phyloP scores from a whole-genome alignment of 1,140 invertebrate species.

The Microvelia longipes region DNA sequence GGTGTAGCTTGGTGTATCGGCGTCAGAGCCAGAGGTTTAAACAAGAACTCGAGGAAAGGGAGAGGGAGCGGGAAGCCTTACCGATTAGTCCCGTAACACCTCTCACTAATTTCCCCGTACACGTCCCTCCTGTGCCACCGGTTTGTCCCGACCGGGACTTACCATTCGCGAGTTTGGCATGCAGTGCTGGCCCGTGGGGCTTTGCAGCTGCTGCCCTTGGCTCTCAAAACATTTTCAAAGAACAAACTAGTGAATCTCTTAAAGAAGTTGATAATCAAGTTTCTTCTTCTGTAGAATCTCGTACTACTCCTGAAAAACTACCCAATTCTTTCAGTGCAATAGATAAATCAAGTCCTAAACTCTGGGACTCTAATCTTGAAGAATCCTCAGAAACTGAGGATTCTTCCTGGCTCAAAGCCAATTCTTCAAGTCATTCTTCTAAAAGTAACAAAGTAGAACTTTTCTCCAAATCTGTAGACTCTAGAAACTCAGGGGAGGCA shows the following conservation, averaged over 20 bases:
- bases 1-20: slow-evolving; percentile 51
- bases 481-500: too few species aligned
- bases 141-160: slow-evolving; percentile 21
- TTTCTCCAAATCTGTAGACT: too few species aligned
- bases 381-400: too few species aligned
- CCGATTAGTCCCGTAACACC: slow-evolving; percentile 18
- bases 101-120: slow-evolving; percentile 21
- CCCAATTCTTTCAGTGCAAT: neutral
- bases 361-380: too few species aligned
- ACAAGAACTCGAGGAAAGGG: slow-evolving; percentile 22
- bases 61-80: slow-evolving; percentile 22
- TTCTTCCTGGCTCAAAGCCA: too few species aligned
- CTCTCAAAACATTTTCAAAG: neutral
- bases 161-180: slow-evolving; percentile 14
- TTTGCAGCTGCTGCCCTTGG: slow-evolving; percentile 42
- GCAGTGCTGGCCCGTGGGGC: slow-evolving; percentile 47
- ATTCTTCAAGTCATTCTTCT: too few species aligned
- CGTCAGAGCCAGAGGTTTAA: slow-evolving; percentile 25
- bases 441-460: too few species aligned
- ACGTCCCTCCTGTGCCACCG: slow-evolving; percentile 12
- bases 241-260: too few species aligned
- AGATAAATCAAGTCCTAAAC: too few species aligned
- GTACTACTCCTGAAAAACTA: neutral
- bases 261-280: neutral
- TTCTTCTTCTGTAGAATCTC: neutral